Evolutionary conservation across 2,888 invertebrate species (phyloP), one percentile per base, ranked within the genome.

Genomic region (Acrocyrtus sp.): DNA sequence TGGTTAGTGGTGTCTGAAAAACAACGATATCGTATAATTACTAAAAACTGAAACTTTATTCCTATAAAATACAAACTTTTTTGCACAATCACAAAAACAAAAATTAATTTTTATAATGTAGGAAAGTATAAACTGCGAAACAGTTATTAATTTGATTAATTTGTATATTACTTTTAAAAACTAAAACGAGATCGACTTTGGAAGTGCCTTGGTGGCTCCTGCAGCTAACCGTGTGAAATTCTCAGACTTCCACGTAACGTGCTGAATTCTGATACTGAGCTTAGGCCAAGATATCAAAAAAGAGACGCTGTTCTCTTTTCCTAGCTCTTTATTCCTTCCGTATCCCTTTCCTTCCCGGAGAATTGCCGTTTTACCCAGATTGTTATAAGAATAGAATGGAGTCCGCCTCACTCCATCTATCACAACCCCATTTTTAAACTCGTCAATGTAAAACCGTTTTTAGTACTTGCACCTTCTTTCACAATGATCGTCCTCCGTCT

Each of bases 231-330:
- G 60, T 66, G 65, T 45, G 56, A 61, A 67, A 56, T 73, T 73
- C 67, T 73, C 67, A 73, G 72, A 67, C 72, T 73, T 73, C 67
- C 66, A 73, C 72, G 61, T 43, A 67, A 67, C 54, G 72, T 60
- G 61, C 62, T 66, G 67, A 73, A 73, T 73, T 73, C 67, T 67
- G 72, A 73, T 73, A 73, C 72, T 67, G 67, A 57, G 72, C 56
- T 61, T 61, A 67, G n/a, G 67, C 72, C 72, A 73, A 54, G 67
- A 21, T 67, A 67, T 73, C 66, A 73, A 73, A 61, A 61, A 57
- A 57, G 70, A 63, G 60, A 72, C 39, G 53, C 45, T 60, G 26
- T 54, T 57, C n/a, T n/a, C n/a, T n/a, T n/a, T n/a, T n/a, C n/a
- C n/a, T n/a, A n/a, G n/a, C n/a, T n/a, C n/a, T n/a, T 22, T 10